These are phyloP conservation scores for Phaenicophaeus curvirostris DNA, from an alignment of 2,797 vertebrate genomes.

Conservation along the genomic window DNA sequence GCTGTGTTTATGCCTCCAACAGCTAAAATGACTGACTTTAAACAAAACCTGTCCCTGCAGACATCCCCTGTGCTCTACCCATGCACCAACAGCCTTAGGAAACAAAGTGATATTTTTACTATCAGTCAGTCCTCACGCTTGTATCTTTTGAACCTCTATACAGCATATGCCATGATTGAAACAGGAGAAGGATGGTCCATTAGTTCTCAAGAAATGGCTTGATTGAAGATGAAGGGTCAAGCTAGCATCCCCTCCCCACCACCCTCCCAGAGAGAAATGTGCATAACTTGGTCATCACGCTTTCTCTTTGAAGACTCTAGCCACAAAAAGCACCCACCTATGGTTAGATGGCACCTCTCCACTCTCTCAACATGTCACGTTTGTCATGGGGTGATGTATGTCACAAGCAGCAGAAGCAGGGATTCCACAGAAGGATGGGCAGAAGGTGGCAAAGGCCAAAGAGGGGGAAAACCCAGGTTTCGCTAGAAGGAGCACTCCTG, in stretches of 20 bases:
- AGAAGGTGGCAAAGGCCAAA: background rate
- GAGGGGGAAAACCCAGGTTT: background rate
- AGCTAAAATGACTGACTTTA: background rate
- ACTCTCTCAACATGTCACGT: background rate
- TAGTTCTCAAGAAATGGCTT: background rate
- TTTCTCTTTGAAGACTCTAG: background rate
- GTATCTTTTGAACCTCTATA: background rate
- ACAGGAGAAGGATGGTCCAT: background rate
- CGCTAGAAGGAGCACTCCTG: background rate
- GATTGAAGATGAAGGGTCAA: background rate
- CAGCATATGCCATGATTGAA: background rate
- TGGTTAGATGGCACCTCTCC: accelerated
- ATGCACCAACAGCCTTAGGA: background rate
- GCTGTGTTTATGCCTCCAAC: background rate
- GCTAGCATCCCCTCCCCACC: background rate
- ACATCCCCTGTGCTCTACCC: background rate
- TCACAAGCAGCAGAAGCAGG: background rate
- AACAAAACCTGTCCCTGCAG: background rate
- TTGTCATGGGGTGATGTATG: background rate
- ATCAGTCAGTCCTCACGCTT: background rate
- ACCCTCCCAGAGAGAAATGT: background rate
- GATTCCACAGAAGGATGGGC: background rate
- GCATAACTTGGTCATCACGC: background rate
- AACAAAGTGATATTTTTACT: background rate
- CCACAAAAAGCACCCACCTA: background rate